Evolutionary conservation across 2,113 vertebrate genomes (phyloP).

Genomic region (Isichthys henryi): DNA sequence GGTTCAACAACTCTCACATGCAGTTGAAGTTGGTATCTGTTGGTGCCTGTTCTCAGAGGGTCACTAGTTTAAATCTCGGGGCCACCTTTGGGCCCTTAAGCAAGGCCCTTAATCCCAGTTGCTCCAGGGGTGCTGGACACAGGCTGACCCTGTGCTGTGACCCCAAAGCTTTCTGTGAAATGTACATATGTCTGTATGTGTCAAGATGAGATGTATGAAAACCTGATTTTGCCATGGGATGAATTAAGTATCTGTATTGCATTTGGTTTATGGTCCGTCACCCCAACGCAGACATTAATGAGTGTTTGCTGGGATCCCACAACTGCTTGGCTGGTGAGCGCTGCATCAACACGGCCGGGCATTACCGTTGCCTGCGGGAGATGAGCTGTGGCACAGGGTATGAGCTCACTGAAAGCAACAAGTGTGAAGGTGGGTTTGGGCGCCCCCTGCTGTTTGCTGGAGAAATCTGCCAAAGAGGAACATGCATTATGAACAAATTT

Average conservation of each 20-base stretch:
- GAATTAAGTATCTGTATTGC: neutral
- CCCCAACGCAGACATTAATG: slow-evolving; percentile 59
- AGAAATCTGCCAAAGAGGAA: neutral
- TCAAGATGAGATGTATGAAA: neutral
- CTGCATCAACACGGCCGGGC: slow-evolving; percentile 66
- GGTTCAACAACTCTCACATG: neutral
- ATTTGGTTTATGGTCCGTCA: neutral
- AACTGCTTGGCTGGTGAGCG: slow-evolving; percentile 63
- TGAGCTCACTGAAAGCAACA: slow-evolving; percentile 66
- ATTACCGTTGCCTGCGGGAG: slow-evolving; percentile 71
- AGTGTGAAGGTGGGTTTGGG: slow-evolving; percentile 64
- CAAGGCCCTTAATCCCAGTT: neutral
- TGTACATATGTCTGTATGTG: neutral
- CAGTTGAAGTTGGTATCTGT: neutral
- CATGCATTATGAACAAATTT: neutral
- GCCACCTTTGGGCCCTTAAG: neutral
- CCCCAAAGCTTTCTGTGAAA: neutral
- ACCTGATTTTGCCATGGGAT: neutral
- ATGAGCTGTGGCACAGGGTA: slow-evolving; percentile 74
- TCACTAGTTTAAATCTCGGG: neutral
- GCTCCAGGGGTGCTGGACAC: neutral
- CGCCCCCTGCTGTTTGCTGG: neutral
- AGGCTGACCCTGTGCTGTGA: neutral
- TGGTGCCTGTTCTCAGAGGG: neutral
- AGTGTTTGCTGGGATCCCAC: slow-evolving; percentile 62